Evolutionary conservation across 2,797 vertebrate species (phyloP).

Genomic region (Prunella strophiata): DNA sequence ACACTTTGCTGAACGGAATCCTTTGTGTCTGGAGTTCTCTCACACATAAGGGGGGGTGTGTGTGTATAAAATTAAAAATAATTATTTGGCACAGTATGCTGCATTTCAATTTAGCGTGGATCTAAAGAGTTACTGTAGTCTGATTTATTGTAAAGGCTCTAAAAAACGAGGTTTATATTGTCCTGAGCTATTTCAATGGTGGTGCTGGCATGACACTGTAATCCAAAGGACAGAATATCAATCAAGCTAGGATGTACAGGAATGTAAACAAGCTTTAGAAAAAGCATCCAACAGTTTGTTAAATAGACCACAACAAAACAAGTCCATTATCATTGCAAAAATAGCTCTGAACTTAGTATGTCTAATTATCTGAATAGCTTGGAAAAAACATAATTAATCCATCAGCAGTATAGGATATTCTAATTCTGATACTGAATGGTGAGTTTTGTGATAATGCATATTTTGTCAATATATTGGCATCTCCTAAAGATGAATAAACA

Average conservation of each 20-base stretch:
- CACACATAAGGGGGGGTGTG: fast-evolving
- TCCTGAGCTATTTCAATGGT: conserved; percentile 60
- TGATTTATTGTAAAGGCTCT: conserved; percentile 6
- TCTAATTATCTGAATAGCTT: conserved; percentile 78
- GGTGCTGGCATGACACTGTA: conserved; percentile 64
- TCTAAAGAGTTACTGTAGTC: not conserved
- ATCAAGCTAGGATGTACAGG: conserved; percentile 70
- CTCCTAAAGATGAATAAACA: conserved; percentile 55
- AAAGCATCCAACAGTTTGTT: conserved; percentile 74
- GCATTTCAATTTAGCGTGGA: not conserved
- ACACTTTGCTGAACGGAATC: not conserved
- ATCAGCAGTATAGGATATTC: conserved; percentile 68
- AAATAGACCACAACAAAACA: conserved; percentile 76
- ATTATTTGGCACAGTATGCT: not conserved
- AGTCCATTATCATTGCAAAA: conserved; percentile 76
- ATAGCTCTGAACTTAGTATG: conserved; percentile 73
- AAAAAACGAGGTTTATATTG: conserved; percentile 29
- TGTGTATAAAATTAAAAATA: not conserved
- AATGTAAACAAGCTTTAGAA: conserved; percentile 77
- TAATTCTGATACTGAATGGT: conserved; percentile 61
- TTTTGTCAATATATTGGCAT: conserved; percentile 65
- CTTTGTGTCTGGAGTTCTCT: not conserved
- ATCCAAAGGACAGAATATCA: conserved; percentile 77
- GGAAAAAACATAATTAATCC: conserved; percentile 74
- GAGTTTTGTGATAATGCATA: conserved; percentile 68